phyloP scores from a whole-genome alignment of 2,113 vertebrate species.

The Ammodytes marinus region DNA sequence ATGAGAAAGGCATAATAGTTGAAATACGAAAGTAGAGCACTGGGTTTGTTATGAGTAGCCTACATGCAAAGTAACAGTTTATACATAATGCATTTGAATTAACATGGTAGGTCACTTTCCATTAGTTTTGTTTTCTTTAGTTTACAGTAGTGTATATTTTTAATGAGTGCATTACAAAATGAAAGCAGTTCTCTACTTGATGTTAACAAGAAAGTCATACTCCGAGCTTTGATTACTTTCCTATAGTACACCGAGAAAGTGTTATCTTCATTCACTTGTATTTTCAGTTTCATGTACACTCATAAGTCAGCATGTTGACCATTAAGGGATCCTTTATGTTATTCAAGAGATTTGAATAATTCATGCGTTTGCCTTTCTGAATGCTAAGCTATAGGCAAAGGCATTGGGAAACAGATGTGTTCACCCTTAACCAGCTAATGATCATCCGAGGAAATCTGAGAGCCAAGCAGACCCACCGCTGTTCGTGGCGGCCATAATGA shows the following conservation, averaged over 20 bases:
- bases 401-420: conserved; percentile 67
- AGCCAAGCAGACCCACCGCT: conserved; percentile 41
- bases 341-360: conserved; percentile 71
- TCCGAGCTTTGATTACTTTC: neutral
- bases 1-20: conserved; percentile 1
- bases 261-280: conserved; percentile 31
- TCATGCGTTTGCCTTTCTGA: conserved; percentile 59
- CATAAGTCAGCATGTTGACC: conserved; percentile 56
- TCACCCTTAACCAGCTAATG: conserved; percentile 63
- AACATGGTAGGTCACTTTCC: neutral
- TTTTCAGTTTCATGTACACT: conserved; percentile 39
- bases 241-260: neutral
- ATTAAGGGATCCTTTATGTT: conserved; percentile 60
- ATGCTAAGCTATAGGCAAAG: conserved; percentile 44
- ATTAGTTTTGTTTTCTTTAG: neutral
- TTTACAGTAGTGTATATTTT: neutral
- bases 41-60: neutral
- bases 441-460: conserved; percentile 49
- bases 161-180: neutral
- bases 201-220: neutral
- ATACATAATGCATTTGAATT: neutral
- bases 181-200: neutral
- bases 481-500: conserved; percentile 39
- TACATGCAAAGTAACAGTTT: neutral
- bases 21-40: neutral